Evolutionary conservation across 2,797 vertebrate species (phyloP), one percentile per base, ranked within the genome.

Genomic region (Hydrolagus colliei): DNA sequence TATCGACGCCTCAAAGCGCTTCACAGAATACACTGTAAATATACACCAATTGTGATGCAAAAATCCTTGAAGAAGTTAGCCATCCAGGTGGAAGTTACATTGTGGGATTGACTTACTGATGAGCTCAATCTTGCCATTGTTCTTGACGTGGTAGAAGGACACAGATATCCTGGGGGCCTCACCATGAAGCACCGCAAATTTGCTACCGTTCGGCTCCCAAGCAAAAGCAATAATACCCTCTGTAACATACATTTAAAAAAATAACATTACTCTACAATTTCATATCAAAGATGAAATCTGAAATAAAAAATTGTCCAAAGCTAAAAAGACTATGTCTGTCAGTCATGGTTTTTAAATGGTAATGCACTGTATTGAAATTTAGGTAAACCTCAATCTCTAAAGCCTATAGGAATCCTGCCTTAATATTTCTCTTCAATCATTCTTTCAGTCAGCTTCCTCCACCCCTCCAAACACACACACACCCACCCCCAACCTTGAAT

Each of bases 181-280:
- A 14, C 98, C 98, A 4, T 99, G 98, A 62, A 99, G 92, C 87
- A 99, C 98, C 0, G 98, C 96, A 89, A 99, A 99, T 90, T 98
- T 99, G 90, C 97, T 99, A 89, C 97, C 98, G 0, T 99, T 99
- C 20, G 98, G 98, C 62, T 99, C 98, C 98, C 98, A 99, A 0
- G 98, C 97, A 88, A 99, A 99, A 0, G 98, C 98, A 86, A 99
- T 98, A 92, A 99, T 99, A 89, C 96, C 89, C 90, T 99, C 98
- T 99, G 90, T 0, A 89, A 88, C 0, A 86, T 14, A 35, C 4
- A n/a, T 16, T 72, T 78, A 10, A 5, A 16, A 9, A 1, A 1
- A 12, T 65, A 12, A 67, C 9, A 63, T 9, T 16, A 27, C 1
- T 67, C 13, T 68, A 14, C 41, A 27, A 52, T 52, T 52, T 52